Evolutionary conservation across 2,888 invertebrate species (phyloP).

Genomic region (Ceramica pisi): DNA sequence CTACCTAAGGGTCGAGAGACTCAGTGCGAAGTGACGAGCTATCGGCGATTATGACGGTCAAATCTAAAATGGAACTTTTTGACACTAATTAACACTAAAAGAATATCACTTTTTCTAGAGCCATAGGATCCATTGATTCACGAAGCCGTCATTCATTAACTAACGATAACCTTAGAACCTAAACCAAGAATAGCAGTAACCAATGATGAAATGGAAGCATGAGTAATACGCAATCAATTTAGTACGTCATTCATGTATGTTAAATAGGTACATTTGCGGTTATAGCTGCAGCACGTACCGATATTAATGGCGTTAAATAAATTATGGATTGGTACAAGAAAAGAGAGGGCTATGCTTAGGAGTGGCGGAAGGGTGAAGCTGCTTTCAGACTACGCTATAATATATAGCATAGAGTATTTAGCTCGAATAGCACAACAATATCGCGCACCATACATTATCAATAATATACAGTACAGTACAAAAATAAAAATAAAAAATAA

Average conservation of each 20-base stretch:
- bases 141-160: not conserved
- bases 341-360: not conserved
- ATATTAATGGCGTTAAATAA: slow-evolving; percentile 2
- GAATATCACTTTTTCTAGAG: too few species aligned
- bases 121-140: not conserved
- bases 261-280: slow-evolving; percentile 26
- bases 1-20: too few species aligned
- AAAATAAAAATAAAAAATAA: too few species aligned
- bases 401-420: too few species aligned
- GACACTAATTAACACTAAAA: too few species aligned
- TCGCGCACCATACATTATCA: too few species aligned
- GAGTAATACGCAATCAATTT: slow-evolving; percentile 37
- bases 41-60: not conserved
- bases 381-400: too few species aligned
- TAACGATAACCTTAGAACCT: slow-evolving; percentile 34
- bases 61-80: not conserved
- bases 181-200: slow-evolving; percentile 29
- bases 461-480: too few species aligned
- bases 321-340: not conserved
- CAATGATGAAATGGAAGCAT: slow-evolving; percentile 25
- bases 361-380: too few species aligned
- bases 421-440: too few species aligned
- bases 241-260: slow-evolving; percentile 26
- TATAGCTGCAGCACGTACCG: slow-evolving; percentile 2
- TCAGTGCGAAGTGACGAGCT: not conserved